Percentiles rank a stretch among this genome's conserved stretches.
phyloP scores from a whole-genome alignment of 2,888 invertebrate species.

The Rhabditoides inermis region DNA sequence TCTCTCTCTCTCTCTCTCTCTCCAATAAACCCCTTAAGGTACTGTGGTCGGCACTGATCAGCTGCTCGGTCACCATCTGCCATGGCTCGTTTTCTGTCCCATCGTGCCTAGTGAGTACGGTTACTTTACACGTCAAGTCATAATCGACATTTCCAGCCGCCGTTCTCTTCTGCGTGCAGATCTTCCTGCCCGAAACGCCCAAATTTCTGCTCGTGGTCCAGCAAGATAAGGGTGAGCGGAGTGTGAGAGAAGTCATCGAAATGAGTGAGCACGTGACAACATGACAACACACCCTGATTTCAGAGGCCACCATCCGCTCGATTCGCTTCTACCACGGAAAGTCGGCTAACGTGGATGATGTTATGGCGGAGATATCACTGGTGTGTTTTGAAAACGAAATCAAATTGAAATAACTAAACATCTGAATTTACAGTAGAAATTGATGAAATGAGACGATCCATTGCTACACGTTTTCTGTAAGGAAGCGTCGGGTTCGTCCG shows the following conservation, averaged over 20 bases:
- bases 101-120: slow-evolving; percentile 1
- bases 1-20: no score
- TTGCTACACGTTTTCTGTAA: no score
- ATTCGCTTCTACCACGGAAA: slow-evolving; percentile 34
- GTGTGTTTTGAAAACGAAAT: no score
- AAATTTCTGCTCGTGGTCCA: slow-evolving; percentile 30
- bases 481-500: no score
- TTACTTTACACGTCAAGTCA: background rate
- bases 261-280: no score
- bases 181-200: slow-evolving; percentile 37
- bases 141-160: slow-evolving; percentile 12
- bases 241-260: no score
- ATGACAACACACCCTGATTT: no score
- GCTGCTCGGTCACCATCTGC: slow-evolving; percentile 28
- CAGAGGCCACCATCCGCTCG: slow-evolving; percentile 18
- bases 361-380: slow-evolving; percentile 25
- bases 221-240: slow-evolving; percentile 12
- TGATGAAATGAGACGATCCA: no score
- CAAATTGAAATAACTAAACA: no score
- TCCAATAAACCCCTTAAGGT: no score
- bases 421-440: no score
- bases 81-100: slow-evolving; percentile 23
- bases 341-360: slow-evolving; percentile 17
- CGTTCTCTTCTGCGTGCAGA: slow-evolving; percentile 19
- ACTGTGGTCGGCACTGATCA: slow-evolving; percentile 30